Base-by-base conservation (phyloP, 35 echinoderm and acorn worm species). In the Diadema setosum region DNA sequence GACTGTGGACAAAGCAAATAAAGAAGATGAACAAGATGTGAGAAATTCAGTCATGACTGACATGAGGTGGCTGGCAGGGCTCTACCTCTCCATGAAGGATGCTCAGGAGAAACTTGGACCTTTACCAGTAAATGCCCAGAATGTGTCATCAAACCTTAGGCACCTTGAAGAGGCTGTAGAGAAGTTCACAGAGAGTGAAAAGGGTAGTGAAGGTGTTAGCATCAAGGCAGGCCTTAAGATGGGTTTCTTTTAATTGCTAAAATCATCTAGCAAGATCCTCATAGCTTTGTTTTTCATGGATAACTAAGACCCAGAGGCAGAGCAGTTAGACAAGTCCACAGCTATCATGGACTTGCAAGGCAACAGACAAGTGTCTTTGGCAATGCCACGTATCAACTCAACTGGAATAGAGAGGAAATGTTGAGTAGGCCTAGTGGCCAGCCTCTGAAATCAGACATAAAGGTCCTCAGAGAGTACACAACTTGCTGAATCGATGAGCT, bases 151-250 rank as follows among this genome's bases (percentile, higher is more conserved):
- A 4, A 83, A 88, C 67, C 89, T 74, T 20, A 32, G 25, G 6
- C 67, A 61, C 21, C 84, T 92, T 4, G 48, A 86, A 85, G 35
- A 45, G 18, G 90, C 90, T 18, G 74, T 87, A 39, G 73, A 87
- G 40, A 35, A 58, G 16, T 67, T 73, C 45, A 90, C 88, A 11
- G 36, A 70, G 25, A 16, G 34, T 81, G 58, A 89, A 73, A 64
- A 58, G 39, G 40, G 64, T 58, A 41, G 3, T 39, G 44, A 26
- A 30, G 37, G 32, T 25, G 39, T 14, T 23, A 9, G 11, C 39
- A 21, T 93, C 40, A 89, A 93, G 55, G 39, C 85, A 21, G 91
- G 91, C 20, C 64, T 93, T 11, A 89, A 93, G 56, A 39, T 93
- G 17, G 76, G 39, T 7, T 15, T 93, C 5, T 88, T 81, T 42